Evolutionary conservation across 2,797 vertebrate species (phyloP).

Genomic region (Ptychobarbus kaznakovi): DNA sequence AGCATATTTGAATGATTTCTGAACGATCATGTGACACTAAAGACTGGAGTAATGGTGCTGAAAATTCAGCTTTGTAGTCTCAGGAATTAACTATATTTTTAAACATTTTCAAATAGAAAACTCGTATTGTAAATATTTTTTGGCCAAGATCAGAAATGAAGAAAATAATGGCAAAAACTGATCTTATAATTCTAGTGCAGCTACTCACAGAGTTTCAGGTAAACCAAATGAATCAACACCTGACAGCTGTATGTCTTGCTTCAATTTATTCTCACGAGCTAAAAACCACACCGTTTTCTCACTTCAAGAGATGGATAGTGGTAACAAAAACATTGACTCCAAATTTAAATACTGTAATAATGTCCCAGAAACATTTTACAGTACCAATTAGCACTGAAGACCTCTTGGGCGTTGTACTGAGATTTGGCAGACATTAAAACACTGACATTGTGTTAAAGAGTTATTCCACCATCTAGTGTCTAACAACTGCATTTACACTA

Average conservation of each 20-base stretch:
- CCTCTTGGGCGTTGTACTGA: background rate
- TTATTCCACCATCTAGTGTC: slow-evolving; percentile 41
- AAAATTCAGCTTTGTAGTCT: background rate
- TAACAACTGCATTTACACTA: background rate
- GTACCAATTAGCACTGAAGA: slow-evolving; percentile 22
- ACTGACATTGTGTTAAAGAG: slow-evolving; percentile 10
- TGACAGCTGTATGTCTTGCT: background rate
- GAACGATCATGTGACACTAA: background rate
- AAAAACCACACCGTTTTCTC: background rate
- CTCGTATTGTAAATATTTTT: background rate
- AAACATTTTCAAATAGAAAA: background rate
- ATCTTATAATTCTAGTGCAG: background rate
- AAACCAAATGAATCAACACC: slow-evolving; percentile 8
- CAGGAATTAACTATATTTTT: background rate
- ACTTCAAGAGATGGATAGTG: background rate
- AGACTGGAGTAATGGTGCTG: background rate
- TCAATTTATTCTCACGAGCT: background rate
- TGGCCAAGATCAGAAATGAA: background rate
- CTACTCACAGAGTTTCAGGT: background rate
- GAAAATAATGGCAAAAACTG: background rate
- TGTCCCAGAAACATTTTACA: background rate
- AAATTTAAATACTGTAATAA: slow-evolving; percentile 12
- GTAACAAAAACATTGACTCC: background rate
- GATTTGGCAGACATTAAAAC: slow-evolving; percentile 1
- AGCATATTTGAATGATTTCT: background rate